Evolutionary conservation across 2,113 vertebrate genomes (phyloP), one percentile per base, ranked within the genome.

Genomic region (Odocoileus virginianus): DNA sequence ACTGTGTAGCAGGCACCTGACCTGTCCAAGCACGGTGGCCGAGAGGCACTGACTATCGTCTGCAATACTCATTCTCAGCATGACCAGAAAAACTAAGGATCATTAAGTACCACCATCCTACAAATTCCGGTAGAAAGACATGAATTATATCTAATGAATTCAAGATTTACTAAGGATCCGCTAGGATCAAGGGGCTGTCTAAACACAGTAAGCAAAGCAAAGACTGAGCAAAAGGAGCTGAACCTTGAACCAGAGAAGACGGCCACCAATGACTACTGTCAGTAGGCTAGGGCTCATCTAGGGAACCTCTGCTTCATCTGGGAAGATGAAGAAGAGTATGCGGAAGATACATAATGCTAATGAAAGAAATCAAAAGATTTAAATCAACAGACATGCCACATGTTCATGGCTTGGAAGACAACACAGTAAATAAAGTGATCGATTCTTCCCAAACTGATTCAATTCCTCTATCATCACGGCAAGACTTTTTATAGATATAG

Each of bases 1-100:
- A 1, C 21, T 2, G 2, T 1, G 43, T 0, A 3, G 27, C 79
- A 33, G 17, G 9, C 15, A 19, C 85, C 33, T 9, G 19, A 2
- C 74, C 43, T 25, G 23, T 13, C 50, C 21, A 36, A 7, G 16
- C 40, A 17, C n/a, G 33, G 83, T 1, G 15, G 27, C 76, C 40
- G 1, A 4, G 13, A 45, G 16, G 61, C 47, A 27, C 33, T 9
- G 1, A n/a, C 7, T 1, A 0, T 27, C 27, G 3, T 16, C 17
- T 82, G 6, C 7, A 2, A 6, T 0, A 4, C 28, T 36, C 1
- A 13, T 50, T 27, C 55, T 50, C 7, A 3, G 7, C 47, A n/a
- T 0, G 50, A 87, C 43, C 40, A 19, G 47, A 12, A 8, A 33
- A 15, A 2, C 14, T 4, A 11, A 33, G 23, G 2, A 7, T 5